A percentile compares a stretch with the other conserved stretches of the same genome.
phyloP scores from a whole-genome alignment of 2,113 vertebrate species.

The Equus przewalskii region DNA sequence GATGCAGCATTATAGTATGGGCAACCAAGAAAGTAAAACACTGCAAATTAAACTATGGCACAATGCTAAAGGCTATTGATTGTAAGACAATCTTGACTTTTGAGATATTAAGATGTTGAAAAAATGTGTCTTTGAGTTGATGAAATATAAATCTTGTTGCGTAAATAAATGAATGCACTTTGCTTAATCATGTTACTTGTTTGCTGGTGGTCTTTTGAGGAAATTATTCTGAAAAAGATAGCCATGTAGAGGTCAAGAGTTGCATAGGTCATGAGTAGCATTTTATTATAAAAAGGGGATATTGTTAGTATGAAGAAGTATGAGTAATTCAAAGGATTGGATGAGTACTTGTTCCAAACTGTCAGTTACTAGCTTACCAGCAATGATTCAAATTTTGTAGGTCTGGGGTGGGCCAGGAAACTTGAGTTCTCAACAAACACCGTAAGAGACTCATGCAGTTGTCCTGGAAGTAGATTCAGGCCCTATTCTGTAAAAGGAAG shows the following conservation, averaged over 20 bases:
- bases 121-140: neutral
- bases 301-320: neutral
- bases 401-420: neutral
- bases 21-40: conserved; percentile 3
- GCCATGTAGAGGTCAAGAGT: neutral
- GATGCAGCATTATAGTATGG: neutral
- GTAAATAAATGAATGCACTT: neutral
- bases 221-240: conserved; percentile 31
- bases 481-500: neutral
- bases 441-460: neutral
- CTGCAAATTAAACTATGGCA: neutral
- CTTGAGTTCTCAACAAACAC: neutral
- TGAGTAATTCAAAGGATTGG: conserved; percentile 4
- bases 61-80: neutral
- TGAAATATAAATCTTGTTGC: neutral
- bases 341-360: conserved; percentile 12
- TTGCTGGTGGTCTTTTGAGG: conserved; percentile 37
- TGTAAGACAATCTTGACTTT: neutral
- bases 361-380: conserved; percentile 4
- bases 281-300: neutral
- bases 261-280: neutral
- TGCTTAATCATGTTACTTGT: conserved; percentile 7
- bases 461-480: neutral
- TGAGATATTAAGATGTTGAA: neutral
- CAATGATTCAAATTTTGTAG: neutral